Conservation (phyloP, 2,113 vertebrate genomes). For the Fukomys damarensis region DNA sequence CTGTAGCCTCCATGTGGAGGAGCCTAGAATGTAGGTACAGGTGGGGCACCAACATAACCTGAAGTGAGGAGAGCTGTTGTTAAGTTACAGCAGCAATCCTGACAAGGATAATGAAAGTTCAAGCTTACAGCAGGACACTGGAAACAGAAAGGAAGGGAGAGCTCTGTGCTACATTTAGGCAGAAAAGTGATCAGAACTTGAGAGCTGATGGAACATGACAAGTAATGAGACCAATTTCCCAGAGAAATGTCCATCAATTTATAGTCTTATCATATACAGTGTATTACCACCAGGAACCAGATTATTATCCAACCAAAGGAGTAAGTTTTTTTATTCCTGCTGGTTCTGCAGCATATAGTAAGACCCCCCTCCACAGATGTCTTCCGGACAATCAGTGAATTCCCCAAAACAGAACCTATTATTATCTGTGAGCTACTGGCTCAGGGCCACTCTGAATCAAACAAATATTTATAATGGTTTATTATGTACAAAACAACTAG, state of each 20-base stretch:
- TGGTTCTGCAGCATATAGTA: not conserved
- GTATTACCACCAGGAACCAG: not conserved
- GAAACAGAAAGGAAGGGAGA: not conserved
- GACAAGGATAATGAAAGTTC: not conserved
- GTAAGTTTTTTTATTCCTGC: not conserved
- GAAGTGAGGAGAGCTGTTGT: not conserved
- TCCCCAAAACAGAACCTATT: slow-evolving; percentile 9
- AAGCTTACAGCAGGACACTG: not conserved
- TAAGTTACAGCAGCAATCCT: not conserved
- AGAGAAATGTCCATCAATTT: slow-evolving; percentile 18
- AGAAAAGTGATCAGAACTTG: not conserved
- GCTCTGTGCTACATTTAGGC: not conserved
- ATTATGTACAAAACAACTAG: slow-evolving; percentile 56
- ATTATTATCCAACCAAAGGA: slow-evolving; percentile 17
- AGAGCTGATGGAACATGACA: not conserved
- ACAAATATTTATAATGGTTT: not conserved
- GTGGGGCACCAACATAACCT: not conserved
- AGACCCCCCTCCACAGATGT: not conserved
- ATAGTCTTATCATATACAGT: not conserved
- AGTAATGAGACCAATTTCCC: slow-evolving; percentile 10
- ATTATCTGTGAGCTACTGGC: not conserved
- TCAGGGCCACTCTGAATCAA: not conserved
- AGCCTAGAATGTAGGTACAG: not conserved
- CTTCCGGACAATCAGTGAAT: not conserved
- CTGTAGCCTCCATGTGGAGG: not conserved